Base-by-base conservation (phyloP, 2,797 vertebrate genomes). In the Philypnodon macrostomus region DNA sequence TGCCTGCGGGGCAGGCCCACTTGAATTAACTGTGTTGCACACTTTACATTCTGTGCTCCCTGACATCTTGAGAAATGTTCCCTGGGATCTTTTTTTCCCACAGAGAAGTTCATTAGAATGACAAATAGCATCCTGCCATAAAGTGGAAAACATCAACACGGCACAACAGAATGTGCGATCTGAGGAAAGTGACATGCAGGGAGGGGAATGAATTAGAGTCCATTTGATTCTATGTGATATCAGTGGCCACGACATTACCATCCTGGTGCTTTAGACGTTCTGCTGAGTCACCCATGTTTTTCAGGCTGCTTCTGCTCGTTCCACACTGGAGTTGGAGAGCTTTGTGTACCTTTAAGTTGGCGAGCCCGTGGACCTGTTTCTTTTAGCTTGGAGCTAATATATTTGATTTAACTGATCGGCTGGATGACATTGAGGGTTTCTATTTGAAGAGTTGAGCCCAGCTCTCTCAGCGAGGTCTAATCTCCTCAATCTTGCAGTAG, bases 101-200 rank as follows among this genome's bases (percentile, higher is more conserved):
- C 77, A 70, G 85, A 87, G 85, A 88, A 87, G 87, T 88, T 89
- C 85, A 88, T 90, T 90, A 87, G 86, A 88, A 88, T 88, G 88
- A 90, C 87, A 88, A 90, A 90, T 89, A 85, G 87, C 74, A 70
- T 70, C 75, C 85, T 87, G 82, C 82, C 82, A 86, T 85, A 83
- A 89, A 87, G 80, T 85, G 80, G 85, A 67, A 89, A 84, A 87
- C 86, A 85, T 90, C 87, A 85, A 87, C 86, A 85, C 75, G 73
- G 79, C 80, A 77, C 86, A 84, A 85, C 82, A 81, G 82, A 84
- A 84, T 85, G 66, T 83, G 80, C 73, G 82, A 85, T 87, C 73
- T 75, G 80, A 83, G 77, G 72, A 72, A 84, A 86, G 81, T 85
- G 87, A 88, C 87, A 85, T 65, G 79, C 79, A 75, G 76, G 79